Base-by-base conservation (phyloP, 2,113 vertebrate genomes). In the Entomyzon cyanotis region DNA sequence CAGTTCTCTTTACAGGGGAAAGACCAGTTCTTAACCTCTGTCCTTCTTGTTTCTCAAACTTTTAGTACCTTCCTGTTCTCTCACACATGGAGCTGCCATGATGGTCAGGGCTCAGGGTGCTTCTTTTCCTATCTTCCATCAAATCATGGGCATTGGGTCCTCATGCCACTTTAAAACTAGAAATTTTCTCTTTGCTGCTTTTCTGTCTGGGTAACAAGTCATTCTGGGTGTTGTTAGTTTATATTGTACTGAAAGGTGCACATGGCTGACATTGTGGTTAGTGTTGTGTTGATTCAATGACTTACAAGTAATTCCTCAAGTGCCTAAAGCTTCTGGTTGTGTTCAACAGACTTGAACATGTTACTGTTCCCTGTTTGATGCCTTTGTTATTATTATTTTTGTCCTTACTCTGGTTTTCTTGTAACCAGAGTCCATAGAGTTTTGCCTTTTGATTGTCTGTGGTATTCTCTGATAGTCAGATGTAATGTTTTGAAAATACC, bases 71-170 rank as follows among this genome's bases (percentile, higher is more conserved):
- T 91, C 83, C 27, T 68, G 53, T 76, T 86, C 53, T 59, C 49
- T 68, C 11, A 18, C 1, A 1, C 3, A 9, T 10, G 31, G 55
- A 42, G 14, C 21, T 92, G 12, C n/a, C 8, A 4, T 2, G 5
- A 39, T 30, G 59, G 7, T 49, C 33, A 56, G 30, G 39, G 35
- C 73, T 87, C 21, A 33, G 18, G 35, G 11, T 89, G 15, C 30
- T 77, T 7, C 33, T 80, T 68, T 73, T 60, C 7, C 28, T 55
- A 0, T n/a, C 55, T 58, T 79, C n/a, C 42, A 76, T 27, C 7
- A 71, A 30, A 59, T 55, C 7, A 21, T 18, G n/a, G 44, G 14
- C 21, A 20, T 63, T 53, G 28, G 12, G 46, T 70, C 30, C 22
- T 85, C 24, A 3, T 22, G 28, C 21, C 21, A 62, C 47, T 28